A percentile compares a stretch with the other conserved stretches of the same genome.
Conservation (phyloP, 2,888 invertebrate genomes). For the Amphiduros pacificus region DNA sequence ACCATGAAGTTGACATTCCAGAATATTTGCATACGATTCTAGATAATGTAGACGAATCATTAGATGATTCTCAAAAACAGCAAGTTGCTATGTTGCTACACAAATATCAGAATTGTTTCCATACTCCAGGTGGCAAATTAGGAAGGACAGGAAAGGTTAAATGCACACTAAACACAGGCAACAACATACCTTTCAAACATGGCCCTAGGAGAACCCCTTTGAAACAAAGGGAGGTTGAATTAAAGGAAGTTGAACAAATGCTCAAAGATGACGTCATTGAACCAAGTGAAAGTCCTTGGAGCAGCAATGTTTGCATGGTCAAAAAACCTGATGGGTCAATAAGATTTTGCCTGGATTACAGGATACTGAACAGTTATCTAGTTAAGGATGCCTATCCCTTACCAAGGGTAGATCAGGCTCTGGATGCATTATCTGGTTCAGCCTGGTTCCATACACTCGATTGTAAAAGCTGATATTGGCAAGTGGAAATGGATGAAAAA, state of each 20-base stretch:
- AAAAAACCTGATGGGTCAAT: neutral
- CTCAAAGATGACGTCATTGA: neutral
- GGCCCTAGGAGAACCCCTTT: neutral
- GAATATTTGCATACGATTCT: too few relatives aligned
- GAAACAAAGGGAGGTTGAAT: neutral
- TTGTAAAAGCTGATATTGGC: neutral
- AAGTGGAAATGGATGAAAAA: neutral
- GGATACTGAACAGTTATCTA: neutral
- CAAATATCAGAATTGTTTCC: too few relatives aligned
- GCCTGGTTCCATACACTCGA: neutral
- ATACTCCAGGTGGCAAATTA: too few relatives aligned
- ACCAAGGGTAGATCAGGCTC: neutral
- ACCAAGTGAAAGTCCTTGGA: neutral
- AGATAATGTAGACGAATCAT: too few relatives aligned
- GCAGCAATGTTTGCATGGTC: neutral
- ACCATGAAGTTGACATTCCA: too few relatives aligned
- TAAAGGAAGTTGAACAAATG: neutral
- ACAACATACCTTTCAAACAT: neutral
- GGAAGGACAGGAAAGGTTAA: too few relatives aligned
- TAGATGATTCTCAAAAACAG: too few relatives aligned
- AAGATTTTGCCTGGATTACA: neutral
- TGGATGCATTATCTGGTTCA: neutral
- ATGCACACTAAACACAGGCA: neutral
- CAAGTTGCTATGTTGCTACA: too few relatives aligned
- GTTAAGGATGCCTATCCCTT: neutral